Percentiles rank a stretch among this genome's conserved stretches.
Conservation (phyloP, 2,797 vertebrate species). For the Merluccius polli region DNA sequence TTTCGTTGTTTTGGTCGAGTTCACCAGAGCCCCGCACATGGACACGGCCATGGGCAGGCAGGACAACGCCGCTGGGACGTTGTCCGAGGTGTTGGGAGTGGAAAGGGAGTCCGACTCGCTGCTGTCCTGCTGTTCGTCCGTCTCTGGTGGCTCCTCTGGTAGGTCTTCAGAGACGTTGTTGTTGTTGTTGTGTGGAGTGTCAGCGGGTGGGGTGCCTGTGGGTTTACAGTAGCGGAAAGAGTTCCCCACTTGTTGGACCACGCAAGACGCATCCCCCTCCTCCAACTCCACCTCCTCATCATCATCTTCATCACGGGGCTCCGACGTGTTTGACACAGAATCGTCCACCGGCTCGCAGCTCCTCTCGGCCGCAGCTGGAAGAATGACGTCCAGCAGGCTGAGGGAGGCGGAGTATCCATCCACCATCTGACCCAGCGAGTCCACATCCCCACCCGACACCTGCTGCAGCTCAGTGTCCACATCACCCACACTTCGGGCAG, state of each 20-base stretch:
- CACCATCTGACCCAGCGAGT: conserved; percentile 32
- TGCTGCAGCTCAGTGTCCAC: conserved; percentile 15
- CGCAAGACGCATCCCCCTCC: conserved; percentile 16
- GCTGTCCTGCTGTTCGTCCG: conserved; percentile 8
- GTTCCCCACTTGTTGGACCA: conserved; percentile 21
- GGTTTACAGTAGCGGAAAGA: conserved; percentile 19
- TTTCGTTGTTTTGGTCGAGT: conserved; percentile 41
- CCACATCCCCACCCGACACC: conserved; percentile 8
- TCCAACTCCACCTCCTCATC: background rate
- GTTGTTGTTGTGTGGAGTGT: conserved; percentile 4
- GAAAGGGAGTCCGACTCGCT: conserved; percentile 15
- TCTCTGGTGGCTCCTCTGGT: conserved; percentile 11
- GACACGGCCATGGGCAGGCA: conserved; percentile 76
- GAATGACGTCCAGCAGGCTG: conserved; percentile 63
- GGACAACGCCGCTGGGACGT: conserved; percentile 60
- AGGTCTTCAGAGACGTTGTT: background rate
- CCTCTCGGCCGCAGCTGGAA: conserved; percentile 59
- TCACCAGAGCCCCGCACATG: conserved; percentile 71
- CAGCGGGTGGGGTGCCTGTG: background rate
- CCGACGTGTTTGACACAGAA: conserved; percentile 16
- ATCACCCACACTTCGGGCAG: background rate
- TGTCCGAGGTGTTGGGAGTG: conserved; percentile 24
- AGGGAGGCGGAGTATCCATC: conserved; percentile 51
- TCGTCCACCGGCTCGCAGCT: conserved; percentile 42
- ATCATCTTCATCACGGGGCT: conserved; percentile 36